Conservation (phyloP, 2,113 vertebrate species). For the Calonectris borealis region DNA sequence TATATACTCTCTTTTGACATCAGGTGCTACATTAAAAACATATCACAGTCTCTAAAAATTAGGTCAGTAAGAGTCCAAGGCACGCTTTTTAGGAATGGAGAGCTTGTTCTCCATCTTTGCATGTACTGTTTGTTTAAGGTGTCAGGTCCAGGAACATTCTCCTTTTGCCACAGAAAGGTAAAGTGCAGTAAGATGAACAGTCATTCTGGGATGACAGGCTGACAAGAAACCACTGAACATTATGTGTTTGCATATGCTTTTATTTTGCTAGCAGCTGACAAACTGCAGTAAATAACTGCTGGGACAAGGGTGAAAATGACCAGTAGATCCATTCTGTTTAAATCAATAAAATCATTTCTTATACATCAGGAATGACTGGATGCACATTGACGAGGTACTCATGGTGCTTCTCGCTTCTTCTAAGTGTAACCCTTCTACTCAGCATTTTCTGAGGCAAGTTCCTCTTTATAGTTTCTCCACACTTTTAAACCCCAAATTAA, state of each 20-base stretch:
- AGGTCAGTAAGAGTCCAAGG: background rate
- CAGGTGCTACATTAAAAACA: background rate
- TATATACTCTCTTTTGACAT: background rate
- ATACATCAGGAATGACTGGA: background rate
- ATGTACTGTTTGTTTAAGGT: background rate
- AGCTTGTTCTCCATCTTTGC: background rate
- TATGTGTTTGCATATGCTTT: background rate
- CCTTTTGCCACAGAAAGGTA: background rate
- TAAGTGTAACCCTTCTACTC: background rate
- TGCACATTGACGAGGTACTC: background rate
- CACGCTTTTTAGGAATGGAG: background rate
- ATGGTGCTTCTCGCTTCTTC: background rate
- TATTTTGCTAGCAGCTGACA: background rate
- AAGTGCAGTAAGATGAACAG: background rate
- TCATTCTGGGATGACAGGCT: background rate
- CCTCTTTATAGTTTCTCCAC: background rate
- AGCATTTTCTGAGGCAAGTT: background rate
- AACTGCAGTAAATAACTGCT: background rate
- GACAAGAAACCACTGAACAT: background rate
- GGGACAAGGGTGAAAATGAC: background rate
- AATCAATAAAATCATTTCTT: constrained; percentile 31
- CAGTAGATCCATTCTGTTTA: background rate
- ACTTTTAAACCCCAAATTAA: background rate
- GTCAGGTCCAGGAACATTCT: background rate
- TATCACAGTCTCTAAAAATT: background rate